Evolutionary conservation across 2,113 vertebrate genomes (phyloP).

Genomic region (Petrocephalus microphthalmus): DNA sequence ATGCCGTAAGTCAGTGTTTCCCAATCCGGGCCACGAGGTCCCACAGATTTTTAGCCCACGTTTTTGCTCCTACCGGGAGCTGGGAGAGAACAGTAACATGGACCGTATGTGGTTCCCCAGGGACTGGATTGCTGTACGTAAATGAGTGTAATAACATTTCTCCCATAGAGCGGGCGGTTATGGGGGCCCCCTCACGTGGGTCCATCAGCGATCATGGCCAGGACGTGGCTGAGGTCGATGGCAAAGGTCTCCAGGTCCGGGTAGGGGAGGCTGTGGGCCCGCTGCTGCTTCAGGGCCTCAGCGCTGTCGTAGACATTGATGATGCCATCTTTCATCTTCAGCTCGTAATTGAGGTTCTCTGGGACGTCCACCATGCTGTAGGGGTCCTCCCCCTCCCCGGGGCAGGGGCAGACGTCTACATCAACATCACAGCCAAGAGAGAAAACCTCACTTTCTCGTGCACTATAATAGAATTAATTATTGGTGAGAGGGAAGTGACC

Average conservation of each 20-base stretch:
- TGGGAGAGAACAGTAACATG: neutral
- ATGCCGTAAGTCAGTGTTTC: neutral
- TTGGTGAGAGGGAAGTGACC: neutral
- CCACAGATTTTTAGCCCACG: neutral
- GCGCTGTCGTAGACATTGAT: slow-evolving; percentile 74
- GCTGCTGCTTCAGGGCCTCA: slow-evolving; percentile 62
- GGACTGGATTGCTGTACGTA: neutral
- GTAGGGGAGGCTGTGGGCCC: slow-evolving; percentile 80
- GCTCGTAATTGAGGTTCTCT: slow-evolving; percentile 76
- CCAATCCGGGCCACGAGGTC: neutral
- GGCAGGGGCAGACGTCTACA: slow-evolving; percentile 72
- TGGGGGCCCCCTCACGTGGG: slow-evolving; percentile 70
- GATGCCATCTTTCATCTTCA: slow-evolving; percentile 82
- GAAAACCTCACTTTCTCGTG: neutral
- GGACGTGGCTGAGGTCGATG: slow-evolving; percentile 84
- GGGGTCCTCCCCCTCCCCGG: slow-evolving; percentile 72
- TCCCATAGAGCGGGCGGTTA: neutral
- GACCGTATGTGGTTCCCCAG: neutral
- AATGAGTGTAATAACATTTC: neutral
- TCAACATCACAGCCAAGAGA: neutral
- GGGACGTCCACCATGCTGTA: slow-evolving; percentile 76
- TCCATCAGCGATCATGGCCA: slow-evolving; percentile 89
- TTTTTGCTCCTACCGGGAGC: neutral
- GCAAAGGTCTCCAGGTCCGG: slow-evolving; percentile 91
- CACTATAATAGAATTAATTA: neutral